These are phyloP conservation scores for Brachionus rotundiformis DNA, from an alignment of 1,140 invertebrate genomes.

Conservation along the genomic window DNA sequence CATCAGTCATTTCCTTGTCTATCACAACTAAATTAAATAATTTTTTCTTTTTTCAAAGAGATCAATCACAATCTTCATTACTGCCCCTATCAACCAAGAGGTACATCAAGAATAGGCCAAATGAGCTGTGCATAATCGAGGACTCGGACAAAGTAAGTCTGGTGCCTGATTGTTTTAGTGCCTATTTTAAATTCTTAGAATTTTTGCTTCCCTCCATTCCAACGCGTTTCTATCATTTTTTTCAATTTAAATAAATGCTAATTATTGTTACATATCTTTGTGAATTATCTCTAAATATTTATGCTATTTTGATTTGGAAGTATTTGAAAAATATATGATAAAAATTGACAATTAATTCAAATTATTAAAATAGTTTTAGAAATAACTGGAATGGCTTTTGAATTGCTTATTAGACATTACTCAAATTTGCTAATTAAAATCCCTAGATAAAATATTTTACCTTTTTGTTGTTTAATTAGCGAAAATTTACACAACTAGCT, in stretches of 20 bases:
- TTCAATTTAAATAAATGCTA: no score
- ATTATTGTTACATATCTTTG: neutral
- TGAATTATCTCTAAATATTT: neutral
- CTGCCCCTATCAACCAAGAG: neutral
- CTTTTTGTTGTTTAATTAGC: conserved; percentile 10
- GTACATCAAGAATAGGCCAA: neutral
- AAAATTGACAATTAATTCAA: neutral
- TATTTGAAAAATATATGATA: neutral
- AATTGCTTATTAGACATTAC: neutral
- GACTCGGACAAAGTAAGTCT: neutral
- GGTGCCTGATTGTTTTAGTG: neutral
- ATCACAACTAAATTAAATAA: neutral
- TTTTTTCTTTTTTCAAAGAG: neutral
- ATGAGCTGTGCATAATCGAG: neutral
- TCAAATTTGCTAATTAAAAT: conserved; percentile 5
- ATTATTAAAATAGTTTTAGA: neutral
- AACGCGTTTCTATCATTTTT: no score
- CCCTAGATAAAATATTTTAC: neutral
- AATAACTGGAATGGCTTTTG: neutral
- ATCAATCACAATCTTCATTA: neutral
- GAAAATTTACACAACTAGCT: neutral
- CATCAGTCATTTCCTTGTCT: neutral
- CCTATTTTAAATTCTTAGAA: no score
- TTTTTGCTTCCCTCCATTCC: no score
- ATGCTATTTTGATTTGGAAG: neutral